Evolutionary conservation across 2,113 vertebrate genomes (phyloP).

Genomic region (Rhinoptilus africanus): DNA sequence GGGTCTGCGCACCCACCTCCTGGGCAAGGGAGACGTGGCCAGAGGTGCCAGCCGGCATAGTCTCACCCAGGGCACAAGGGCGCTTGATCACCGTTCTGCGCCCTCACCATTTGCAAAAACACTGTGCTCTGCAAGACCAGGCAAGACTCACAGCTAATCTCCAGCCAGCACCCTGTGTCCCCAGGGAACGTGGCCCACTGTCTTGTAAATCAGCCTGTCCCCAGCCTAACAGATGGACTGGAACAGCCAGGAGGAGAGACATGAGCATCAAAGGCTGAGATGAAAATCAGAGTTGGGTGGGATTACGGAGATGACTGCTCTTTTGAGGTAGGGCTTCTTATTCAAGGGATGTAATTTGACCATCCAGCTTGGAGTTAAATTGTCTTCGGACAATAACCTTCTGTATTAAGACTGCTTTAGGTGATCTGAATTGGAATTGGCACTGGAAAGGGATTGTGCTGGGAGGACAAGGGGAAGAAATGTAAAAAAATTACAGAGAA

Average conservation of each 20-base stretch:
- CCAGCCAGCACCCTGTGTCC: neutral
- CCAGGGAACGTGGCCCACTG: neutral
- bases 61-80: accelerated
- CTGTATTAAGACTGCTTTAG: neutral
- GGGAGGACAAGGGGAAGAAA: neutral
- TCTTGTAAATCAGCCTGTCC: neutral
- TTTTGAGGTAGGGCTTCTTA: slow-evolving; percentile 6
- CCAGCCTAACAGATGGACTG: neutral
- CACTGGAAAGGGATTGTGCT: neutral
- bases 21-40: neutral
- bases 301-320: neutral
- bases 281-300: neutral
- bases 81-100: neutral
- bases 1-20: neutral
- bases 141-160: neutral
- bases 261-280: neutral
- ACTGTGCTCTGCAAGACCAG: neutral
- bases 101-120: neutral
- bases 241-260: neutral
- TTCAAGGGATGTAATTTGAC: slow-evolving; percentile 17
- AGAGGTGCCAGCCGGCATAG: neutral
- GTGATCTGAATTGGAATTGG: neutral
- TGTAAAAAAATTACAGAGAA: neutral
- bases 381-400: neutral
- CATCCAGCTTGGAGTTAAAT: neutral